These are phyloP conservation scores for Tipula helvola DNA, from an alignment of 2,888 invertebrate species.

Conservation along the genomic window DNA sequence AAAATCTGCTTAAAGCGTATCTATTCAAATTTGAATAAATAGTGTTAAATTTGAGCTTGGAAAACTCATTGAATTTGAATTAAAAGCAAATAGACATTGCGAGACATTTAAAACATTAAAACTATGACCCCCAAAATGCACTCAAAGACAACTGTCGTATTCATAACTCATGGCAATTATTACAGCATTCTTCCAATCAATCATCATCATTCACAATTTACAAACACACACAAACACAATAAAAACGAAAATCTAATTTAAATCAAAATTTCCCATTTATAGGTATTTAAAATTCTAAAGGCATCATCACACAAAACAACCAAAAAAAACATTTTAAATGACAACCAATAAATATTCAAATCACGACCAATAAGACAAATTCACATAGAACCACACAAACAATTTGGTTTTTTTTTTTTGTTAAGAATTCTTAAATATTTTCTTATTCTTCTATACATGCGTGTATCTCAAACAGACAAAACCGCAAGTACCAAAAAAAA, in stretches of 20 bases:
- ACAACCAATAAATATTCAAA: background rate
- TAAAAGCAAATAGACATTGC: no score
- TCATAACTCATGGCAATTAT: no score
- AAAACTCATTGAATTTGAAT: no score
- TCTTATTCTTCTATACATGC: background rate
- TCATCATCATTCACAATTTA: background rate
- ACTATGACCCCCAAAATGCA: no score
- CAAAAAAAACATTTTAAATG: background rate
- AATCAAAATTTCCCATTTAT: background rate
- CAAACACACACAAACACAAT: background rate
- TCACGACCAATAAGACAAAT: background rate
- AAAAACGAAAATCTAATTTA: background rate
- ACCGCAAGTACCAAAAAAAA: background rate
- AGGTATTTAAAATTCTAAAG: background rate
- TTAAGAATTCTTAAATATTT: background rate
- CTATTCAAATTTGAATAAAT: no score
- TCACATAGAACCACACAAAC: background rate
- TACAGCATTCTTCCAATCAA: background rate
- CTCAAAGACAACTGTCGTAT: no score
- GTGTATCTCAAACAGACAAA: background rate
- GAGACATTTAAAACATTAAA: no score
- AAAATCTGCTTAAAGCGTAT: no score
- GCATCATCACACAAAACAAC: background rate
- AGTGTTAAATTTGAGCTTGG: no score
- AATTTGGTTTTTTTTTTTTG: background rate